Evolutionary conservation across 1,140 invertebrate species (phyloP).

Genomic region (Thereuonema tuberculata): DNA sequence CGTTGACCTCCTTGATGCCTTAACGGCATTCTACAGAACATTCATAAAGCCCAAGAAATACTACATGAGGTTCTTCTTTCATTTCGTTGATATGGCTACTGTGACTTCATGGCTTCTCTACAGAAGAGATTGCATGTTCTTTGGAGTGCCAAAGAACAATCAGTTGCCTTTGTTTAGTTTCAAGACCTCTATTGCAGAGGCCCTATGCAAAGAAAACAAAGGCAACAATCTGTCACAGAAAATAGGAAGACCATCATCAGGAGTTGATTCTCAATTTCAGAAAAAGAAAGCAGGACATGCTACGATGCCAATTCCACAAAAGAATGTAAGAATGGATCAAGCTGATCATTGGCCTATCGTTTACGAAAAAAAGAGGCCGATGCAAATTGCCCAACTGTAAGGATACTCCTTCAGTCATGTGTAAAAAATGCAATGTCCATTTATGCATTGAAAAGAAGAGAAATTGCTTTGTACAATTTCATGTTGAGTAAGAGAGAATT

Average conservation of each 20-base stretch:
- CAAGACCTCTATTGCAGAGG: neutral
- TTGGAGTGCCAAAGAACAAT: neutral
- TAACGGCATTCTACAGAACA: constrained; percentile 30
- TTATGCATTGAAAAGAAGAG: neutral
- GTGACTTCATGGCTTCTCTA: constrained; percentile 24
- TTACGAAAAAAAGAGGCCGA: neutral
- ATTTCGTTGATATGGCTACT: constrained; percentile 29
- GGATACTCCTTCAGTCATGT: neutral
- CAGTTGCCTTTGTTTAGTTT: neutral
- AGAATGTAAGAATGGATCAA: neutral
- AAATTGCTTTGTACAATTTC: neutral
- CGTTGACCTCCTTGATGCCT: constrained; percentile 27
- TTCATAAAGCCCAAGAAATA: constrained; percentile 31
- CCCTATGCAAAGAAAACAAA: neutral
- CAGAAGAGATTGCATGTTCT: neutral
- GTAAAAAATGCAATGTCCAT: neutral
- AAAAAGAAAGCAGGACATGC: neutral
- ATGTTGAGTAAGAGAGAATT: neutral
- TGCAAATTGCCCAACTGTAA: neutral
- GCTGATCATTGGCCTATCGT: neutral
- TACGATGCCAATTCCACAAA: neutral
- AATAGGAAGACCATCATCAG: neutral
- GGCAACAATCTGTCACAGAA: neutral
- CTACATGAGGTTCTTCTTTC: constrained; percentile 33
- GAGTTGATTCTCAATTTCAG: neutral